phyloP scores from a whole-genome alignment of 2,113 vertebrate genomes.

The Accipiter virgatus region DNA sequence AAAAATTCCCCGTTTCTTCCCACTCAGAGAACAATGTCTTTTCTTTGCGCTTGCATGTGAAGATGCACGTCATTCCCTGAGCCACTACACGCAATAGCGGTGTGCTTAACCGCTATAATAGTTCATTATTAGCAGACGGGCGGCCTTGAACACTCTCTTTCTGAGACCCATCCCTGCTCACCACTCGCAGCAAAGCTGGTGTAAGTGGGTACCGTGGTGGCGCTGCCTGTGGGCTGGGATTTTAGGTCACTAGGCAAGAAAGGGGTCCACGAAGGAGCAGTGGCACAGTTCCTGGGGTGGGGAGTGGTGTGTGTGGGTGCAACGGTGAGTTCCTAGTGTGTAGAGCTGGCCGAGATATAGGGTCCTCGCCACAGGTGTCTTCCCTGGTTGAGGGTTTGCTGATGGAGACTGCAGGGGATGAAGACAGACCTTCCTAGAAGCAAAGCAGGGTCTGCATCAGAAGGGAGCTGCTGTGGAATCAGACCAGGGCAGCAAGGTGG shows the following conservation, averaged over 20 bases:
- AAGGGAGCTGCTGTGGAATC: not conserved
- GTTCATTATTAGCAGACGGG: not conserved
- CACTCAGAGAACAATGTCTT: not conserved
- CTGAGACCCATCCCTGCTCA: too few species aligned
- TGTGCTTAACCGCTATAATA: not conserved
- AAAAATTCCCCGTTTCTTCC: not conserved
- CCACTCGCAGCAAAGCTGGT: not conserved
- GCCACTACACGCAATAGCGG: not conserved
- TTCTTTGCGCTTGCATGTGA: too few species aligned
- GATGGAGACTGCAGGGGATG: not conserved
- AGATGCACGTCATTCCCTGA: not conserved
- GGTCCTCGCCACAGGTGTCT: not conserved
- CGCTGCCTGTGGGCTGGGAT: not conserved
- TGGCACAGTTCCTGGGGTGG: not conserved
- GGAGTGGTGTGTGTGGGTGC: not conserved
- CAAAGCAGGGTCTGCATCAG: not conserved
- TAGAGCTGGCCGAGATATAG: not conserved
- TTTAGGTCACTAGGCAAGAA: not conserved
- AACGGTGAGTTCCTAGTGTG: not conserved
- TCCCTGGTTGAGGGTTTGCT: not conserved
- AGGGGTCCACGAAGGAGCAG: not conserved
- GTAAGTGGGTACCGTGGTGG: not conserved
- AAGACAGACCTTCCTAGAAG: not conserved
- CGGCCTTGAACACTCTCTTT: not conserved
- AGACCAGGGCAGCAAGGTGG: not conserved